Conservation (phyloP, 2,888 invertebrate genomes). For the Tuberolachnus salignus region DNA sequence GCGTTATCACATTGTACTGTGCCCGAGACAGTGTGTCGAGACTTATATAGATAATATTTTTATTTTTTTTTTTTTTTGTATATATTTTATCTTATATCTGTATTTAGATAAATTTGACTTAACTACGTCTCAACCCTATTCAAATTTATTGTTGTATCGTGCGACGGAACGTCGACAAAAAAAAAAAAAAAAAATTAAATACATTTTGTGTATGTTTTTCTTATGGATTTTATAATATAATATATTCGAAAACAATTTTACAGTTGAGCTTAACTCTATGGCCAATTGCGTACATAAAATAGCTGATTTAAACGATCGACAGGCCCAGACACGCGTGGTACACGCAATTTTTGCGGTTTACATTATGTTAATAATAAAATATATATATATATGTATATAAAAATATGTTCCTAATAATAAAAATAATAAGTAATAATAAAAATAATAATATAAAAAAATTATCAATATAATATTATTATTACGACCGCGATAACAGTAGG, state of each 20-base stretch:
- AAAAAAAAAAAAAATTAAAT: too few relatives aligned
- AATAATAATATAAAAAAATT: constrained; percentile 3
- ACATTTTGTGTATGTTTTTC: background rate
- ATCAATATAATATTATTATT: background rate
- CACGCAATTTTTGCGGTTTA: background rate
- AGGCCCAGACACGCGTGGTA: background rate
- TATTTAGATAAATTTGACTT: too few relatives aligned
- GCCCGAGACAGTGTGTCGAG: too few relatives aligned
- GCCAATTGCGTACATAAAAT: constrained; percentile 14
- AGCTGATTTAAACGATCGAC: background rate
- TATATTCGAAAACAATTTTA: constrained; percentile 22
- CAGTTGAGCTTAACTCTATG: constrained; percentile 47
- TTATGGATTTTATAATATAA: constrained; percentile 47
- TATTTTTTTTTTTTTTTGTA: too few relatives aligned
- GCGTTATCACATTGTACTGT: too few relatives aligned
- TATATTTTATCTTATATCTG: background rate
- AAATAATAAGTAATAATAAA: background rate
- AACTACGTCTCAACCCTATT: too few relatives aligned
- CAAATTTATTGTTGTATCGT: too few relatives aligned
- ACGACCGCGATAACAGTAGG: background rate
- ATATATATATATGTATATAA: background rate
- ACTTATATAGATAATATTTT: too few relatives aligned
- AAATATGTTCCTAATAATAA: background rate
- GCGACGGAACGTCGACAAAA: too few relatives aligned
- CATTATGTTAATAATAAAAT: background rate